Evolutionary conservation across 2,113 vertebrate species (phyloP).

Genomic region (Catagonus wagneri): DNA sequence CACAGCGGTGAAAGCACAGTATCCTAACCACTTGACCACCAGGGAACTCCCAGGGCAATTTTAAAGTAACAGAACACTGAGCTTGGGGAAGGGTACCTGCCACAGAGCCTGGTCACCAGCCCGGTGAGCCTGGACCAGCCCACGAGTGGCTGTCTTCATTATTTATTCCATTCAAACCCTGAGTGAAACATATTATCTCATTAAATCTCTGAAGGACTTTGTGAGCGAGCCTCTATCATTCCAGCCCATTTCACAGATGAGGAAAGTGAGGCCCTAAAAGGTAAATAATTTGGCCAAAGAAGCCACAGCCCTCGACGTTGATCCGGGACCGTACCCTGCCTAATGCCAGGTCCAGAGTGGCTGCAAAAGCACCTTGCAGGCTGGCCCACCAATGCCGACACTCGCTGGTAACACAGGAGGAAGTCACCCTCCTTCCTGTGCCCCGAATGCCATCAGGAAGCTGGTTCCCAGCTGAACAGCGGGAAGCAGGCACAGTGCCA

Average conservation of each 20-base stretch:
- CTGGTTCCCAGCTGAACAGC: not conserved
- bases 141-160: not conserved
- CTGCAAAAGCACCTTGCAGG: not conserved
- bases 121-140: fast-evolving
- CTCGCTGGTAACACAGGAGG: too few relatives aligned
- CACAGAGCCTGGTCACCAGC: not conserved
- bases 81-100: too few relatives aligned
- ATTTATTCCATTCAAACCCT: not conserved
- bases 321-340: not conserved
- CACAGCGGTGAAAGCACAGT: too few relatives aligned
- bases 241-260: not conserved
- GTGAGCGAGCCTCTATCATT: not conserved
- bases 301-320: too few relatives aligned
- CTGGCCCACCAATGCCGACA: not conserved
- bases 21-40: too few relatives aligned
- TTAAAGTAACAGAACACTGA: not conserved
- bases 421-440: not conserved
- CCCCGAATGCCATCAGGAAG: not conserved
- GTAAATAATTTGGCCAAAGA: not conserved
- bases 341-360: not conserved
- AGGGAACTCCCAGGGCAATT: too few relatives aligned
- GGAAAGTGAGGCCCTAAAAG: not conserved
- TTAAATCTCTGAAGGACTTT: not conserved
- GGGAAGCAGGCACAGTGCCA: not conserved
- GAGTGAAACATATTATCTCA: fast-evolving